Conservation (phyloP, 2,888 invertebrate species). For the Sinhomidia bicolor region DNA sequence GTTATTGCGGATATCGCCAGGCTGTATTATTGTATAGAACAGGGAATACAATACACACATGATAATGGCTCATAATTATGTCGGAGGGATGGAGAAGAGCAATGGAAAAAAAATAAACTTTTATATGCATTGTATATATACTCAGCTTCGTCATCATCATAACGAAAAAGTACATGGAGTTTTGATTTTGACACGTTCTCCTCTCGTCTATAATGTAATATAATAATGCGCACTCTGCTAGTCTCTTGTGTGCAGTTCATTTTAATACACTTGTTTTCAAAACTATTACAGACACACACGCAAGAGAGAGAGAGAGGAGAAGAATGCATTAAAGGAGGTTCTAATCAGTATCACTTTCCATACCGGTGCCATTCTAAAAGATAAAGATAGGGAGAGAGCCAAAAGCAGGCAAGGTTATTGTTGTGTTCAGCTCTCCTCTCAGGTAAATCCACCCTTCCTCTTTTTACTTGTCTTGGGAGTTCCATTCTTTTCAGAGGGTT, state of each 20-base stretch:
- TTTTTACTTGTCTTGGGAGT: slow-evolving; percentile 6
- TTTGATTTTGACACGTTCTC: slow-evolving; percentile 34
- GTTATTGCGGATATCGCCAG: slow-evolving; percentile 28
- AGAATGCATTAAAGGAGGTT: slow-evolving; percentile 51
- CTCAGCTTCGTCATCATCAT: neutral
- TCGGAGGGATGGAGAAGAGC: slow-evolving; percentile 43
- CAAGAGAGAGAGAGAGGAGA: neutral
- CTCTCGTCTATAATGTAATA: too few species aligned
- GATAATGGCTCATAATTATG: slow-evolving; percentile 45
- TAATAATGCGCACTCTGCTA: too few species aligned
- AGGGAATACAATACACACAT: slow-evolving; percentile 10
- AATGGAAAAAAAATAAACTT: neutral
- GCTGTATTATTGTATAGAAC: neutral
- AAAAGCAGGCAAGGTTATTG: neutral
- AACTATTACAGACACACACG: neutral
- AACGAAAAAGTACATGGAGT: slow-evolving; percentile 16
- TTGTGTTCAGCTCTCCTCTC: neutral
- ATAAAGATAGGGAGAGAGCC: slow-evolving; percentile 28
- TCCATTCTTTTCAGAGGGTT: slow-evolving; percentile 47
- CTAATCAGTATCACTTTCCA: slow-evolving; percentile 66
- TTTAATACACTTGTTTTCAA: slow-evolving; percentile 59
- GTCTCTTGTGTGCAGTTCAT: slow-evolving; percentile 37
- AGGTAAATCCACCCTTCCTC: slow-evolving; percentile 66
- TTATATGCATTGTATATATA: neutral
- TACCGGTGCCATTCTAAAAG: slow-evolving; percentile 45